Base-by-base conservation (phyloP, 2,797 vertebrate species). In the Gobio occitaniae region DNA sequence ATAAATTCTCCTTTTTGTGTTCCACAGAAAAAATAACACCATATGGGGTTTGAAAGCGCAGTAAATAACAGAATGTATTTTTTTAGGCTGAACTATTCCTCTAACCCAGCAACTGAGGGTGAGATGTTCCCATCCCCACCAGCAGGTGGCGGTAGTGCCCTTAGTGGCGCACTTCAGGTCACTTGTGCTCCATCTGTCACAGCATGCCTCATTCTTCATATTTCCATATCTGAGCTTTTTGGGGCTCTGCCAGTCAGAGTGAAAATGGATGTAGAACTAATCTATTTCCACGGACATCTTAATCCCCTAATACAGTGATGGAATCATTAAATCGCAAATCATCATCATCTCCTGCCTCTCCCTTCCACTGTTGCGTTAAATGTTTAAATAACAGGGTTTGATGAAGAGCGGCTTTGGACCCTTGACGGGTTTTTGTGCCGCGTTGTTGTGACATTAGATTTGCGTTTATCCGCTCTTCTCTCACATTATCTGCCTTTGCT, bases 241-340 rank as follows among this genome's bases (percentile, higher is more conserved):
- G 93, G 94, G 95, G 92, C 86, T 87, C 92, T 93, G 94, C 94
- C 95, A 95, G 89, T 95, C 94, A 93, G 86, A 91, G 94, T 94
- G 92, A 91, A 94, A 93, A 89, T 89, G 89, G 88, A 95, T 92
- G 92, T 93, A 94, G 93, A 95, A 95, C 93, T 93, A 95, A 95
- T 95, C 93, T 94, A 94, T 95, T 95, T 94, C 92, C 93, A 94
- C 90, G 93, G 91, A 91, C 84, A 90, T 94, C 91, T 91, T 95
- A 95, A 95, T 95, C 94, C 94, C 89, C 80, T 89, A 91, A 90
- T 93, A 94, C 92, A 93, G 92, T 92, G 92, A 94, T 93, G 94
- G 94, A 93, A 94, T 95, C 92, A 90, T 94, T 94, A 95, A 95
- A 95, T 95, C 95, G 94, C 92, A 92, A 94, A 93, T 93, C 94